phyloP scores from a whole-genome alignment of 2,797 vertebrate species.

The Eulemur rubriventer region DNA sequence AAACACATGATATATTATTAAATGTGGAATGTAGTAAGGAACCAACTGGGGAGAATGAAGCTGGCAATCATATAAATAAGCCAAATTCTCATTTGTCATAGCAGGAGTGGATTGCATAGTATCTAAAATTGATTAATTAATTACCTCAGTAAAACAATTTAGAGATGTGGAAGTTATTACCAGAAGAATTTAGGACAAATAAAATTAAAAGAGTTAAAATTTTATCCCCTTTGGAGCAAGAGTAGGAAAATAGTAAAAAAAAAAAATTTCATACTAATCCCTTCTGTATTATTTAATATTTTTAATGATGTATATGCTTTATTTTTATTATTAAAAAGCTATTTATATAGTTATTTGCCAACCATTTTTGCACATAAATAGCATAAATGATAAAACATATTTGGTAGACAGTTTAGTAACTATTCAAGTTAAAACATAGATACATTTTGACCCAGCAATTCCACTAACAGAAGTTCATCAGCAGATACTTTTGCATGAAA shows the following conservation, averaged over 20 bases:
- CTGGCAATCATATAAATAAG: neutral
- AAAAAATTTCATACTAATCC: neutral
- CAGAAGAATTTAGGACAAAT: neutral
- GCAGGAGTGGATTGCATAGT: neutral
- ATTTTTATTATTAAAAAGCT: slow-evolving; percentile 12
- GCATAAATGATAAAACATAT: slow-evolving; percentile 13
- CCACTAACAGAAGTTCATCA: neutral
- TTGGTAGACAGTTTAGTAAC: neutral
- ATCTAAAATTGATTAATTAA: slow-evolving; percentile 3
- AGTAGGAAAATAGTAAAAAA: neutral
- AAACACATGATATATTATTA: neutral
- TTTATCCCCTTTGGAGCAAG: neutral
- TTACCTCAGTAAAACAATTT: neutral
- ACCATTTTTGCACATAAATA: neutral
- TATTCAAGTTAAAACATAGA: neutral
- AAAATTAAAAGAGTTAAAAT: neutral
- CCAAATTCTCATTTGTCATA: neutral
- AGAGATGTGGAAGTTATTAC: neutral
- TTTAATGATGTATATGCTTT: neutral
- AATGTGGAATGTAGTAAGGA: neutral
- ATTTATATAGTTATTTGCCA: slow-evolving; percentile 11
- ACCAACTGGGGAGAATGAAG: neutral
- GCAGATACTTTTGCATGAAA: neutral
- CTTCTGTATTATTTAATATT: neutral
- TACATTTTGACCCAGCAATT: neutral